These are phyloP conservation scores for Chaetodon trifascialis DNA, from an alignment of 2,113 vertebrate species.

Conservation along the genomic window DNA sequence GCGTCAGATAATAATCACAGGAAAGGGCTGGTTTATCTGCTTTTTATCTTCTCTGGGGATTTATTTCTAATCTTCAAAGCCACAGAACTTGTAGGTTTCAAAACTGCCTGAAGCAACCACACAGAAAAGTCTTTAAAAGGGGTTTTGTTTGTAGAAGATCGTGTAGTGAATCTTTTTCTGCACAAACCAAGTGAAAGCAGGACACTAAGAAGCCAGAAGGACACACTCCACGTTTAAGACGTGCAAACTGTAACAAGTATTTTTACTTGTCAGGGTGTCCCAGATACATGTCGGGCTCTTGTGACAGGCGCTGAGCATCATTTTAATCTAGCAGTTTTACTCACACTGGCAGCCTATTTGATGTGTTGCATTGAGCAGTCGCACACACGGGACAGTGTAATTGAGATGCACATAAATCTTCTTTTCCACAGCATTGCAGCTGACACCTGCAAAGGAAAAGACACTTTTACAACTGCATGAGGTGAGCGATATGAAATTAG, in stretches of 20 bases:
- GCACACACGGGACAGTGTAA: conserved; percentile 90
- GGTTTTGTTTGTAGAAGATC: neutral
- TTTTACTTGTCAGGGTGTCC: neutral
- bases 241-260: neutral
- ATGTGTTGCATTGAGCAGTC: conserved; percentile 95
- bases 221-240: neutral
- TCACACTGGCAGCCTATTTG: conserved; percentile 98
- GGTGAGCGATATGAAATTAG: neutral
- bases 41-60: neutral
- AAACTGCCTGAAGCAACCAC: conserved; percentile 3
- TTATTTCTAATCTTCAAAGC: neutral
- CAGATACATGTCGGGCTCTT: neutral
- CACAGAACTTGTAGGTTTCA: neutral
- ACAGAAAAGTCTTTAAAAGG: neutral
- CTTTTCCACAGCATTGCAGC: conserved; percentile 90
- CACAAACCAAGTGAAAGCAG: neutral
- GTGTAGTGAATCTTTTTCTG: neutral
- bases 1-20: neutral
- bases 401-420: conserved; percentile 96
- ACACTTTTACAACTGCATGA: neutral
- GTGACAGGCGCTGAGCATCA: neutral
- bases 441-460: conserved; percentile 62
- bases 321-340: conserved; percentile 64
- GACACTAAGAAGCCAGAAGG: neutral
- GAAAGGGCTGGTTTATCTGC: neutral